Evolutionary conservation across 2,797 vertebrate species (phyloP), one percentile per base, ranked within the genome.

Genomic region (Hypotaenidia okinawae): DNA sequence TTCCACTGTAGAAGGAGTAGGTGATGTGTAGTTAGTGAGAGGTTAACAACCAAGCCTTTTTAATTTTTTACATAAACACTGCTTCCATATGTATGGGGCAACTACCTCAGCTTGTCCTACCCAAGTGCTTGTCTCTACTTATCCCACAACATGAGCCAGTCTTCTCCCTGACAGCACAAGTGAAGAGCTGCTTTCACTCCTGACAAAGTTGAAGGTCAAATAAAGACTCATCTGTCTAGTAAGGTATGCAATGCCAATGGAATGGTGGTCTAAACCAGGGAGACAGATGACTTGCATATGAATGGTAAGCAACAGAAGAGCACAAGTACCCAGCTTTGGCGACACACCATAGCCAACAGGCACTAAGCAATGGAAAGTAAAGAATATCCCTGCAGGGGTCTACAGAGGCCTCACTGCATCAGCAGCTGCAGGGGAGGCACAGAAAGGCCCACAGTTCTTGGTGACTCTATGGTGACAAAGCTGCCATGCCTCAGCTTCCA

Each of bases 1-100:
- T 64, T 22, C 13, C 45, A 45, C 2, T 35, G n/a, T 7, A 2
- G 0, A 22, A 1, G 9, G 13, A 3, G 10, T 2, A 11, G 17
- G 23, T 5, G 27, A 28, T 1, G 1, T 11, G 2, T 7, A 73
- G 7, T 5, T 66, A 6, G 0, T 9, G 32, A 32, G 5, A 52
- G 19, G 9, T 27, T 11, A 62, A 63, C 2, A 33, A 0, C 5
- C 6, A 75, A 51, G 11, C 6, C 45, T 64, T 57, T 57, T 54
- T 19, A 30, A 28, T 22, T 23, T 82, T 72, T 52, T 15, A 45
- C 8, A 57, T 10, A 84, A 67, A 54, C 10, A 12, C 4, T n/a
- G 25, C 25, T 57, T 64, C 23, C 23, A 47, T 43, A 41, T 6
- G 5, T 4, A 8, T 3, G 8, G 25, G 19, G 11, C 2, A 84